Conservation (phyloP, 2,113 vertebrate genomes). For the Poeciliopsis retropinna region DNA sequence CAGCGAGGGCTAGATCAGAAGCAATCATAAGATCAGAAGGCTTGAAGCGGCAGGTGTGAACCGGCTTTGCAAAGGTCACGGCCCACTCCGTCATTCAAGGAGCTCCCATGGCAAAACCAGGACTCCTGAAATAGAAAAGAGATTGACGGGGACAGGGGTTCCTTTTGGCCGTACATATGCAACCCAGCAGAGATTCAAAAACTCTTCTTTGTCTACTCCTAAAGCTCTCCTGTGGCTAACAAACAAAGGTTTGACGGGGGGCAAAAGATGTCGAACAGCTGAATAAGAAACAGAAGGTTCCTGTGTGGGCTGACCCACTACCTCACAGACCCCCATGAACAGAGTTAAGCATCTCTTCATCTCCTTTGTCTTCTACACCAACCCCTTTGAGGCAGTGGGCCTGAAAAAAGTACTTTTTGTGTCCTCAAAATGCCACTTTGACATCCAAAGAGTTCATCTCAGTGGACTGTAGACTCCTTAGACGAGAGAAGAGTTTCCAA, state of each 20-base stretch:
- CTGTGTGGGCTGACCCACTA: conserved; percentile 17
- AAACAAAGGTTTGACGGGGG: conserved; percentile 40
- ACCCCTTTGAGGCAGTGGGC: not conserved
- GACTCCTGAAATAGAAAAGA: conserved; percentile 47
- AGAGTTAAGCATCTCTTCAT: conserved; percentile 22
- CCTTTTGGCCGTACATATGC: conserved; percentile 21
- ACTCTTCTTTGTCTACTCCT: conserved; percentile 29
- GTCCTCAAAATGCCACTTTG: conserved; percentile 14
- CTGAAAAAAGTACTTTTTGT: conserved; percentile 28
- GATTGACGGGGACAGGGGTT: conserved; percentile 44
- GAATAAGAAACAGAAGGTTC: conserved; percentile 8
- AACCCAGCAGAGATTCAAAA: conserved; percentile 45
- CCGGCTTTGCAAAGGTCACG: conserved; percentile 66
- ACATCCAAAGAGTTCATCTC: conserved; percentile 14
- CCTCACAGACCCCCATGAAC: conserved; percentile 24
- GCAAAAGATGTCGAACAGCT: conserved; percentile 22
- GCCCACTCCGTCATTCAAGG: conserved; percentile 72
- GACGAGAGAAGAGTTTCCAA: conserved; percentile 18
- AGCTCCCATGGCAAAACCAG: conserved; percentile 44
- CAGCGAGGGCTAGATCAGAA: conserved; percentile 61
- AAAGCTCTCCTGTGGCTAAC: conserved; percentile 37
- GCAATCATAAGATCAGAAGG: conserved; percentile 60
- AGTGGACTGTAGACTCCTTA: conserved; percentile 6
- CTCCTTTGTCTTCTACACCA: not conserved
- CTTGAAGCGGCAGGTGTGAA: conserved; percentile 52